A percentile compares a stretch with the other conserved stretches of the same genome.
Evolutionary conservation across 2,797 vertebrate genomes (phyloP).

Genomic region (Hemitrygon akajei): DNA sequence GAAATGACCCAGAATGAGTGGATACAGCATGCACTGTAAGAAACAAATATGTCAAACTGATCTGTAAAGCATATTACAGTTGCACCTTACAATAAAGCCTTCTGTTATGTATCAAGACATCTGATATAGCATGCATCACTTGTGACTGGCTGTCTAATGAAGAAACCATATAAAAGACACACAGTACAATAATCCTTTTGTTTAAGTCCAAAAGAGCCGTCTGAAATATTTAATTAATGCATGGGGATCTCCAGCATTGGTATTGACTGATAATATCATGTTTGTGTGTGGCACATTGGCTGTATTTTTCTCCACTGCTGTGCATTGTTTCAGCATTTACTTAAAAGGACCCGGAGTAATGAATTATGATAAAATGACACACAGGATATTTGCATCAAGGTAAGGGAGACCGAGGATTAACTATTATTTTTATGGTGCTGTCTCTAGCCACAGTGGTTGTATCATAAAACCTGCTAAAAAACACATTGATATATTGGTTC

Average conservation of each 20-base stretch:
- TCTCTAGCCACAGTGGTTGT: not conserved
- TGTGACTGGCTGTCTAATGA: not conserved
- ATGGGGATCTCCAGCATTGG: not conserved
- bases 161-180: not conserved
- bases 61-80: not conserved
- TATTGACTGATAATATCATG: not conserved
- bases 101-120: not conserved
- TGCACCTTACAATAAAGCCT: not conserved
- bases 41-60: not conserved
- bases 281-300: not conserved
- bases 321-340: not conserved
- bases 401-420: not conserved
- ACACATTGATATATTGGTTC: not conserved
- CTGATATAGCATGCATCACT: not conserved
- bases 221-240: slow-evolving; percentile 28
- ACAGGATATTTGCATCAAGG: not conserved
- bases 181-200: not conserved
- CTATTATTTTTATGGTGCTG: not conserved
- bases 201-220: not conserved
- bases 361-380: not conserved
- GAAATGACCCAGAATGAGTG: not conserved
- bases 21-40: not conserved
- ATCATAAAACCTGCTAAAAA: not conserved
- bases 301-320: not conserved
- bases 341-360: not conserved